These are phyloP conservation scores for Perdita meconis DNA, from an alignment of 2,888 invertebrate species.

Conservation along the genomic window DNA sequence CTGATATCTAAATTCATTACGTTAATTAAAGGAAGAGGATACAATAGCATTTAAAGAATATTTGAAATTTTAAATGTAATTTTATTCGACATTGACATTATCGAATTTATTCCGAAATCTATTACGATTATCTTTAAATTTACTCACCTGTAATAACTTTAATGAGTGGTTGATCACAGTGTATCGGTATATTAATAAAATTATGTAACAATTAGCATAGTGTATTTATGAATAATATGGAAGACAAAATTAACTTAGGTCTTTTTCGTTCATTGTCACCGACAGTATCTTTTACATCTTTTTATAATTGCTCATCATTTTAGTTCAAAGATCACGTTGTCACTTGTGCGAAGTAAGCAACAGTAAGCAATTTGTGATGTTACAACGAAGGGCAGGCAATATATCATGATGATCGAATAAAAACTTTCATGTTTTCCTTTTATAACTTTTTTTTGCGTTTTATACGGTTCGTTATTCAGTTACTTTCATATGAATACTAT, in stretches of 20 bases:
- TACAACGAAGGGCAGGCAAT: slow-evolving; percentile 1
- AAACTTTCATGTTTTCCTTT: neutral
- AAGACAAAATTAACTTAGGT: slow-evolving; percentile 41
- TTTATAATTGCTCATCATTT: slow-evolving; percentile 21
- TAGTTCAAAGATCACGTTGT: slow-evolving; percentile 46
- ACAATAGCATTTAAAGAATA: neutral
- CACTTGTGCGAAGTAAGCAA: slow-evolving; percentile 43
- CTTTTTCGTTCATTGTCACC: slow-evolving; percentile 36
- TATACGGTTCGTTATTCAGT: neutral
- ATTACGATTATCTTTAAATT: slow-evolving; percentile 9
- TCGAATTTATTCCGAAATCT: neutral
- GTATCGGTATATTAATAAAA: slow-evolving; percentile 28
- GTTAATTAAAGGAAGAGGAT: neutral
- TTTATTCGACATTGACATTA: neutral
- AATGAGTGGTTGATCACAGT: slow-evolving; percentile 35
- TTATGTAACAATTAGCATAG: slow-evolving; percentile 42
- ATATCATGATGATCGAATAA: slow-evolving; percentile 14
- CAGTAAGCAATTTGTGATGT: neutral
- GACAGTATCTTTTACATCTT: slow-evolving; percentile 27
- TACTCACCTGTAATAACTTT: slow-evolving; percentile 49
- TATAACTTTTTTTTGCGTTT: neutral
- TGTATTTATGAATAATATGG: slow-evolving; percentile 42
- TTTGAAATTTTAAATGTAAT: neutral
- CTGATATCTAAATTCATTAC: neutral
- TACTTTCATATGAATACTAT: neutral